phyloP scores from a whole-genome alignment of 2,888 invertebrate genomes.

The Drosophila anceps region DNA sequence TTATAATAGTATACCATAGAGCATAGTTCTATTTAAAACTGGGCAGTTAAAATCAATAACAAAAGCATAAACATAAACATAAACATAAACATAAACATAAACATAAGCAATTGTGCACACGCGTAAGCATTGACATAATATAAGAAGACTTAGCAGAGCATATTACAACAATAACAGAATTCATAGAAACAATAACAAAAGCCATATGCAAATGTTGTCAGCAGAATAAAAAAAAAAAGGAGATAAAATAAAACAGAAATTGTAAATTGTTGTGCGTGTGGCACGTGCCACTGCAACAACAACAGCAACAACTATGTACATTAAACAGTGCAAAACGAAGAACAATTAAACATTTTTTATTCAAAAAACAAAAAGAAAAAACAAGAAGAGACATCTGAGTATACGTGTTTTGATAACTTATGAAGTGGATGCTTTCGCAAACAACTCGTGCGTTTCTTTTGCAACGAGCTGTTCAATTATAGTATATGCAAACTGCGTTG shows the following conservation, averaged over 20 bases:
- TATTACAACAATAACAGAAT: conserved; percentile 42
- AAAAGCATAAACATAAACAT: conserved; percentile 33
- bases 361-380: conserved; percentile 37
- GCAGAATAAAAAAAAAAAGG: conserved; percentile 7
- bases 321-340: conserved; percentile 50
- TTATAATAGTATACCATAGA: conserved; percentile 37
- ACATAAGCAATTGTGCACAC: conserved; percentile 24
- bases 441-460: conserved; percentile 37
- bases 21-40: conserved; percentile 37
- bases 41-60: conserved; percentile 46
- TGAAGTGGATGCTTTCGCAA: conserved; percentile 14
- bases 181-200: conserved; percentile 30
- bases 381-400: not conserved
- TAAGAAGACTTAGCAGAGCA: conserved; percentile 51
- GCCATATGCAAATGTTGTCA: conserved; percentile 45
- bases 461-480: conserved; percentile 57
- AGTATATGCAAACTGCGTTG: conserved; percentile 70
- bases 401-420: conserved; percentile 35
- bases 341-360: conserved; percentile 71
- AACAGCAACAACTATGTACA: conserved; percentile 47
- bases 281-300: conserved; percentile 19
- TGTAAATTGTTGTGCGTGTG: conserved; percentile 40
- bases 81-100: conserved; percentile 22
- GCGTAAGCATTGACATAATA: conserved; percentile 43
- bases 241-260: conserved; percentile 32